Base-by-base conservation (phyloP, 1,140 invertebrate species). In the Drosophila sucinea region DNA sequence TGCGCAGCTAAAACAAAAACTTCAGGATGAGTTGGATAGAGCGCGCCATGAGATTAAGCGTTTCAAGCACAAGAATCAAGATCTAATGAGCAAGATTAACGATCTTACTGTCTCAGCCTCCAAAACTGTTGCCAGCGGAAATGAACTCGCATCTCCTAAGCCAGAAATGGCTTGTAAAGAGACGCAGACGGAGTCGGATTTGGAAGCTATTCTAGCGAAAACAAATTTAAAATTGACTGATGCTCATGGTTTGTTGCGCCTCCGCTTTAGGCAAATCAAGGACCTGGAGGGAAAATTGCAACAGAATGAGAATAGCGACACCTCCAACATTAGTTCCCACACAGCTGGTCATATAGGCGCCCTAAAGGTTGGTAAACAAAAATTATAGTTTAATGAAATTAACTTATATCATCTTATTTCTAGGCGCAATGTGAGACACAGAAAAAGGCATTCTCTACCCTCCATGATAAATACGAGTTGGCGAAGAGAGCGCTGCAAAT, bases 21-120 rank as follows among this genome's bases (percentile, higher is more conserved):
- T 90, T 6, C 30, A 63, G 7, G 86, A 90, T 4, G 86, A 90
- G 38, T 67, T 87, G 27, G 76, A 79, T 2, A 82, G 70, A 44
- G 55, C 70, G 0, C 73, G 79, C 0, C 40, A 54, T 29, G 86
- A 90, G 29, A 41, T 90, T 3, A 90, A 76, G 27, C 73, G 85
- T 11, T 32, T 89, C 0, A 81, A 70, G 8, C 60, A 60, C 3
- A 89, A 87, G 38, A 72, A 80, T n/a, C 35, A 67, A 0, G 84
- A 87, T 64, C 61, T 87, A 3, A 72, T 70, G 32, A 65, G 47
- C 4, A 75, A 57, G 30, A 2, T 87, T 1, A 80, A 47, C 30
- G 38, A 40, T 7, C 30, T 67, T 29, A 41, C 65, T 1, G 67
- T 32, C 33, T 58, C 69, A 25, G 47, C 67, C 2, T 57, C 60